Conservation (phyloP, 1,140 invertebrate species). For the Sinonovacula constricta region DNA sequence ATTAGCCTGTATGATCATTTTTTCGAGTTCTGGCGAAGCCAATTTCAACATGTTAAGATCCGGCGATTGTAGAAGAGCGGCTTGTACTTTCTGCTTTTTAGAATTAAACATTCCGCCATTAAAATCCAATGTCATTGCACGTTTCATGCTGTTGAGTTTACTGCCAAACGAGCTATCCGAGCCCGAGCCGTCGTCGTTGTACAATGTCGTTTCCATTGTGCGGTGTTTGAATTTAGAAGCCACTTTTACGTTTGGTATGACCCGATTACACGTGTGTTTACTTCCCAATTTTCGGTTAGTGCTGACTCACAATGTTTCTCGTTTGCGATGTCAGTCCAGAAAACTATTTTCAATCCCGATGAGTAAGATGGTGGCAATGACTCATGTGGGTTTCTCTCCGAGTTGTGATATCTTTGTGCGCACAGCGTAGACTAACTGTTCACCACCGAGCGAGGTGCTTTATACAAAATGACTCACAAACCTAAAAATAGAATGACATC, state of each 20-base stretch:
- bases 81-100: conserved; percentile 48
- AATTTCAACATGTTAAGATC: conserved; percentile 92
- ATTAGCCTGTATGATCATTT: conserved; percentile 87
- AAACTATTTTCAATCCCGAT: conserved; percentile 54
- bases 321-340: conserved; percentile 41
- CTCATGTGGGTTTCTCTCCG: conserved; percentile 45
- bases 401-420: conserved; percentile 43
- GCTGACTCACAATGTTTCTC: conserved; percentile 51
- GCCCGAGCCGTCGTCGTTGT: conserved; percentile 79
- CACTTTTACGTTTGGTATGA: conserved; percentile 37
- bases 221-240: conserved; percentile 49
- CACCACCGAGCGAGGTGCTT: conserved; percentile 52
- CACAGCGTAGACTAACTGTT: conserved; percentile 48
- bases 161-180: conserved; percentile 46
- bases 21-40: conserved; percentile 91
- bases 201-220: conserved; percentile 84
- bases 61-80: conserved; percentile 81
- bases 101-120: conserved; percentile 76
- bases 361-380: conserved; percentile 48
- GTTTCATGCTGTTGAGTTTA: conserved; percentile 79
- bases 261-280: conserved; percentile 25
- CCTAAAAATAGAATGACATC: conserved; percentile 80
- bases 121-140: conserved; percentile 89
- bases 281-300: conserved; percentile 8
- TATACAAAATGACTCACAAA: conserved; percentile 75